Conservation (phyloP, 2,888 invertebrate species). For the Pharmacophagus antenor region DNA sequence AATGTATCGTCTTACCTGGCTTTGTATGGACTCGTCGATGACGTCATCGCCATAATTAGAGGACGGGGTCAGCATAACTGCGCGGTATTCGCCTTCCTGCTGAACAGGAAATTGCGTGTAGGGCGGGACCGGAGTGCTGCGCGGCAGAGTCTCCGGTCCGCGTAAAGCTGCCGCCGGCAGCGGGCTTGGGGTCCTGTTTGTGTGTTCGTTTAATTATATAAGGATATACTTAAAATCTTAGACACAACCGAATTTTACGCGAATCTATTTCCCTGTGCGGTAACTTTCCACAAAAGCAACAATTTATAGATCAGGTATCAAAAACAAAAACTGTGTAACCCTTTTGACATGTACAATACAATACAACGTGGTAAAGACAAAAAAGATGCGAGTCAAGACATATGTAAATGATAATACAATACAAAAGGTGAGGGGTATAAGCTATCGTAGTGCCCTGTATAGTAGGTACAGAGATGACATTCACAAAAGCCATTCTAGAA, state of each 20-base stretch:
- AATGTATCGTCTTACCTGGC: slow-evolving; percentile 74
- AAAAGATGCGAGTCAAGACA: no score
- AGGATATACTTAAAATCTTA: not conserved
- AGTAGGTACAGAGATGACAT: no score
- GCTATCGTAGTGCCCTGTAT: no score
- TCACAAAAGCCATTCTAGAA: no score
- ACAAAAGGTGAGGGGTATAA: no score
- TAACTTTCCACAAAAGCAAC: no score
- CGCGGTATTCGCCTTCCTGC: slow-evolving; percentile 64
- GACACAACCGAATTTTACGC: not conserved
- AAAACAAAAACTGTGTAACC: no score
- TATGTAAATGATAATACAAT: no score
- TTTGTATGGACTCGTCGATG: slow-evolving; percentile 75
- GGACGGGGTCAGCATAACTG: slow-evolving; percentile 59
- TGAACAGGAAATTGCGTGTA: slow-evolving; percentile 72
- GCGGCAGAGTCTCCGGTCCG: slow-evolving; percentile 79
- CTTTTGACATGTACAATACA: no score
- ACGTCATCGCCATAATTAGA: slow-evolving; percentile 70
- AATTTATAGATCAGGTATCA: no score
- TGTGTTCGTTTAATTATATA: not conserved
- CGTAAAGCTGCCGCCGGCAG: slow-evolving; percentile 67
- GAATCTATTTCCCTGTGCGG: no score
- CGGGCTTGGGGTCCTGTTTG: slow-evolving; percentile 74
- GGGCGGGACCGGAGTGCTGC: slow-evolving; percentile 67
- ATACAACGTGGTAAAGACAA: no score